Evolutionary conservation across 30 jellyfish, hydroid and myxozoan species (phyloP).

Genomic region (Aurelia sp.): DNA sequence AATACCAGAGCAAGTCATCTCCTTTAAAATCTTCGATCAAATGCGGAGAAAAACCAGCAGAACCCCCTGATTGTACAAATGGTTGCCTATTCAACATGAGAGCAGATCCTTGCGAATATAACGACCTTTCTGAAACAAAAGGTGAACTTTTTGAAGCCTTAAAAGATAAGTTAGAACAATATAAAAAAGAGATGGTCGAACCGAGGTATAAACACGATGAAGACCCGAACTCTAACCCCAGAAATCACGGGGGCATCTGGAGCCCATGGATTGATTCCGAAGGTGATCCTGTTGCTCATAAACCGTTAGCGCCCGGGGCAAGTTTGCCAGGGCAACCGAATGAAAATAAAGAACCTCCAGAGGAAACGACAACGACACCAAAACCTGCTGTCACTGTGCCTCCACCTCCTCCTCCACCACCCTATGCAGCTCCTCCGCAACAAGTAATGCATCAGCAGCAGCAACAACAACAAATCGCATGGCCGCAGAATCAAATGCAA

Average conservation of each 20-base stretch:
- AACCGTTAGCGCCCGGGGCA: constrained; percentile 45
- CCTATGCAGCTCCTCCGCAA: constrained; percentile 40
- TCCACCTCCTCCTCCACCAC: constrained; percentile 12
- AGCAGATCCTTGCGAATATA: constrained; percentile 85
- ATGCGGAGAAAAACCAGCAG: constrained; percentile 61
- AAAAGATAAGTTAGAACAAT: constrained; percentile 36
- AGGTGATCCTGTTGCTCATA: constrained; percentile 62
- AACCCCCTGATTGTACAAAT: constrained; percentile 35
- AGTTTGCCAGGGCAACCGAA: constrained; percentile 41
- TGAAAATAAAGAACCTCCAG: background rate
- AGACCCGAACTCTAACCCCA: constrained; percentile 84
- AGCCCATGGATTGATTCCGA: constrained; percentile 78
- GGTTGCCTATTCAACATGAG: constrained; percentile 80
- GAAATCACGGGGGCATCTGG: constrained; percentile 92
- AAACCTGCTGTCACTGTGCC: background rate
- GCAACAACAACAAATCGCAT: background rate
- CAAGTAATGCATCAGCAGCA: constrained; percentile 33
- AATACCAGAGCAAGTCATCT: constrained; percentile 25
- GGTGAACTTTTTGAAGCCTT: constrained; percentile 15
- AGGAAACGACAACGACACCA: background rate
- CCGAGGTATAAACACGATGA: constrained; percentile 76
- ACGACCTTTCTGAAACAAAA: constrained; percentile 56
- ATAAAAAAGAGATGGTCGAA: constrained; percentile 69
- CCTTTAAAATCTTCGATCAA: constrained; percentile 6
- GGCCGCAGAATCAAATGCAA: background rate